These are phyloP conservation scores for Tinea trinotella DNA, from an alignment of 2,888 invertebrate genomes.

Conservation along the genomic window DNA sequence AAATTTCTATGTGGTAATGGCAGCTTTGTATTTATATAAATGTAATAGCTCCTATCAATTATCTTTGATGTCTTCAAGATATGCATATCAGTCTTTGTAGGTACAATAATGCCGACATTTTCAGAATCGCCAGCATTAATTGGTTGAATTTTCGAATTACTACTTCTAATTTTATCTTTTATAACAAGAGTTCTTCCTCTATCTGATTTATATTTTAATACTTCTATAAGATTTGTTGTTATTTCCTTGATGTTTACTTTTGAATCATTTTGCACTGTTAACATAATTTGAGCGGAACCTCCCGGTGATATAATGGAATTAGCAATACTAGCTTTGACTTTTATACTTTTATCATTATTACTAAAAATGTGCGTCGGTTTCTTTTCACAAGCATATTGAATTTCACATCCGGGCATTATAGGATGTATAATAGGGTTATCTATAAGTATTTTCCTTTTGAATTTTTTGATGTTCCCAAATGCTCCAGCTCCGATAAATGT, in stretches of 20 bases:
- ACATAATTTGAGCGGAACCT: constrained; percentile 8
- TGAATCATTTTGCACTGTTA: constrained; percentile 19
- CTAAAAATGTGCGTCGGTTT: neutral
- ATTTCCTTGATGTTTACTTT: constrained; percentile 14
- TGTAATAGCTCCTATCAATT: constrained; percentile 4
- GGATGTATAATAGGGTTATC: neutral
- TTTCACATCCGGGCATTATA: neutral
- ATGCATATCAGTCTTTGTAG: neutral
- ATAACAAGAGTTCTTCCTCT: neutral
- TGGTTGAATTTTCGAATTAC: neutral
- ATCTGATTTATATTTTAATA: neutral
- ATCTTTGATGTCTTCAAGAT: neutral
- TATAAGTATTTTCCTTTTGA: neutral
- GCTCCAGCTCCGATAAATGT: neutral
- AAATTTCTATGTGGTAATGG: constrained; percentile 16
- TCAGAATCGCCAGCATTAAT: neutral
- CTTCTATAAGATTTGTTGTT: constrained; percentile 10
- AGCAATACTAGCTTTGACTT: constrained; percentile 24
- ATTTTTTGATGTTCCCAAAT: neutral
- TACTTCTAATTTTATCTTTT: neutral
- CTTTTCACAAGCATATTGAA: constrained; percentile 8
- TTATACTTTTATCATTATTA: constrained; percentile 9
- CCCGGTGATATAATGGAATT: constrained; percentile 9
- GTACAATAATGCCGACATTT: neutral
- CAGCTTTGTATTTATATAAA: constrained; percentile 1